These are phyloP conservation scores for Chalcosyrphus nemorum DNA, from an alignment of 2,888 invertebrate genomes.

Conservation along the genomic window DNA sequence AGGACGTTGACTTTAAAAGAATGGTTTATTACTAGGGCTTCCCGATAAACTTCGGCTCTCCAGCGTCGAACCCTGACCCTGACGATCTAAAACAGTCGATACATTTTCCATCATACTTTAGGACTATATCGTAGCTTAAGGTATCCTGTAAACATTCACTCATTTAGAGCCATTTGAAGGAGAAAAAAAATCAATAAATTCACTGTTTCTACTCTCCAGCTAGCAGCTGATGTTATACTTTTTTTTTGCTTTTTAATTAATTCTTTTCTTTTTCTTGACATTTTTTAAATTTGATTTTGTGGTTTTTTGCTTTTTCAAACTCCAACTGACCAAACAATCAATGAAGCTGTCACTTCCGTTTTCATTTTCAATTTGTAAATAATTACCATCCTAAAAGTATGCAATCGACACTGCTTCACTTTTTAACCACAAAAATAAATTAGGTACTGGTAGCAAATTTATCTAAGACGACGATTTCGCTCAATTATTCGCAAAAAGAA, in stretches of 20 bases:
- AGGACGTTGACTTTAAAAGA: too few species aligned
- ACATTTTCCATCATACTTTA: too few species aligned
- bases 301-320: slow-evolving; percentile 20
- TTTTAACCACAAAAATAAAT: background rate
- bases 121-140: too few species aligned
- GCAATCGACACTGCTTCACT: slow-evolving; percentile 10
- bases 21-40: too few species aligned
- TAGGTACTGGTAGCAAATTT: too few species aligned
- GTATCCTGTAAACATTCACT: too few species aligned
- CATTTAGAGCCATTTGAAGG: too few species aligned
- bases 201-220: background rate
- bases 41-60: too few species aligned
- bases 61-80: too few species aligned
- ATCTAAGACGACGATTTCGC: background rate
- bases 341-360: slow-evolving; percentile 17
- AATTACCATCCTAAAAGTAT: slow-evolving; percentile 20
- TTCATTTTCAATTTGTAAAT: slow-evolving; percentile 20
- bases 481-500: background rate
- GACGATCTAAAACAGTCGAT: too few species aligned
- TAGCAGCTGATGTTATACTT: background rate
- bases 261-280: too few species aligned
- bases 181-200: too few species aligned
- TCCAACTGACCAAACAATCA: background rate
- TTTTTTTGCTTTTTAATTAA: background rate
- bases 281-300: slow-evolving; percentile 54